Base-by-base conservation (phyloP, 1,140 invertebrate species). In the Orius laevigatus region DNA sequence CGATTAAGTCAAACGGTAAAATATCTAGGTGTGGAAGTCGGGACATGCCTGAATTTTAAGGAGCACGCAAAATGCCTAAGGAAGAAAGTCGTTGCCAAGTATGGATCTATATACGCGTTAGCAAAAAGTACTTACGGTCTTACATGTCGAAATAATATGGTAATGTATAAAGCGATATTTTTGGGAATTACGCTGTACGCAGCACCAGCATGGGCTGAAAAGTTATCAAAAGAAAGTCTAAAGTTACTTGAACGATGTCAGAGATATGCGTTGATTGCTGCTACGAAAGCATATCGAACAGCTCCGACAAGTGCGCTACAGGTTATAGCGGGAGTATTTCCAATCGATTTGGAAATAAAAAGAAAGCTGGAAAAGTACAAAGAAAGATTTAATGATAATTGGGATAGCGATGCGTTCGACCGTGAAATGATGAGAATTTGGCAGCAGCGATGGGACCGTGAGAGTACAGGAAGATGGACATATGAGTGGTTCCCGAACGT, bases 131-230 rank as follows among this genome's bases (percentile, higher is more conserved):
- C 48, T 8, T 31, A 36, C 8, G 49, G 45, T 2, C 48, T 49
- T 4, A 34, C 39, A 10, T 16, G 33, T 3, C 4, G 19, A n/a
- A 51, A 48, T 16, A 36, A 57, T n/a, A 46, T 49, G 16, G 32
- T 58, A 9, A 42, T 60, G 11, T 52, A 51, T 43, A 41, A 49
- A 12, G 53, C 33, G 8, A 8, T 57, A 1, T 49, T 46, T 2
- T 20, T 55, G 8, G 57, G 57, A 5, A 38, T 55, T 9, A 16
- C 60, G 43, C 50, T 59, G 2, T 58, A 59, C 31, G 58, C 48
- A 8, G 48, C 53, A 18, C 51, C 55, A 20, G 34, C 57, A 16
- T 60, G 52, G 55, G 18, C 48, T 1, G 32, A n/a, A 6, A 39
- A 53, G 2, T 48, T 33, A 15, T 53, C 46, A n/a, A 51, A 53